These are phyloP conservation scores for Raja brachyura DNA, from an alignment of 2,113 vertebrate genomes.

Conservation along the genomic window DNA sequence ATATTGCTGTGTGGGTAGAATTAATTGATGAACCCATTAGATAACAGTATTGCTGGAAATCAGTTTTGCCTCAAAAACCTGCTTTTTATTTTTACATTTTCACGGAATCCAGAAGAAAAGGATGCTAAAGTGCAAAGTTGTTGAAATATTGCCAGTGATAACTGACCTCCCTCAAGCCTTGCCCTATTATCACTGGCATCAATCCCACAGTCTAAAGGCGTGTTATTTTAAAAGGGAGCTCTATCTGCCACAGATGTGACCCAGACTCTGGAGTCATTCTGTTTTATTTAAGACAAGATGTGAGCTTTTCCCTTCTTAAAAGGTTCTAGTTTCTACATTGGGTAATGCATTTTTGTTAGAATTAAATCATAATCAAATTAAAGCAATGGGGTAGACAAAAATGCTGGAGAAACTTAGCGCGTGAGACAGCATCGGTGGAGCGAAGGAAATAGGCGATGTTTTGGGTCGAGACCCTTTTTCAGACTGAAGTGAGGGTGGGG, in stretches of 20 bases:
- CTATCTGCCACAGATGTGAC: constrained; percentile 27
- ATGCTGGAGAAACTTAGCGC: too few species aligned
- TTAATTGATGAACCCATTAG: neutral
- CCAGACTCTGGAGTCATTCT: neutral
- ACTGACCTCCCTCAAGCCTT: neutral
- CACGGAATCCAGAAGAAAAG: neutral
- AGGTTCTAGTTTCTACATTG: neutral
- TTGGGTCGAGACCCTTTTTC: too few species aligned
- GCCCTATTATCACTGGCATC: constrained; percentile 20
- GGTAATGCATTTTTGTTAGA: neutral
- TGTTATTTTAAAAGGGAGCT: constrained; percentile 9
- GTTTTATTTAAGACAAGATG: neutral
- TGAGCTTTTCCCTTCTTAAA: constrained; percentile 8
- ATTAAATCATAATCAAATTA: neutral
- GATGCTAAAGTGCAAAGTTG: neutral
- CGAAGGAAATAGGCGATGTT: too few species aligned
- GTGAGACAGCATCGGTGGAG: too few species aligned
- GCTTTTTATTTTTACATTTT: neutral
- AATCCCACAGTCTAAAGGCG: constrained; percentile 13
- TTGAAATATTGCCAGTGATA: constrained; percentile 28
- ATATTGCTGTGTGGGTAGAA: neutral
- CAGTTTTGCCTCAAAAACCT: neutral
- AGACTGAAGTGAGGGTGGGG: too few species aligned
- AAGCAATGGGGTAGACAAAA: neutral
- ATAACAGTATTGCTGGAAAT: neutral